Conservation (phyloP, 2,888 invertebrate species). For the Lepidochitona cinerea region DNA sequence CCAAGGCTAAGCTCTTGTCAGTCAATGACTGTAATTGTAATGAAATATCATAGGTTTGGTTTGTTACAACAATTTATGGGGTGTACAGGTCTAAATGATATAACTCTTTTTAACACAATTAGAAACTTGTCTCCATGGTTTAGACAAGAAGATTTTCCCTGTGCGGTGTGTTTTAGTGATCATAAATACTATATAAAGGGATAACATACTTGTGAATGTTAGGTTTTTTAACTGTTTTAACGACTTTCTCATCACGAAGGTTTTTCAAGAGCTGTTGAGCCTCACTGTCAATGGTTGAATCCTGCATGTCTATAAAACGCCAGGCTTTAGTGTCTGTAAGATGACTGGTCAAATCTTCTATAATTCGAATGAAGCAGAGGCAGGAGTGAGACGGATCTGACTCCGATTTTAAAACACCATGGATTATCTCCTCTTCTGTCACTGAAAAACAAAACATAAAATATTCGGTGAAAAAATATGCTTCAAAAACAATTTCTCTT, state of each 20-base stretch:
- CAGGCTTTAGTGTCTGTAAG: constrained; percentile 17
- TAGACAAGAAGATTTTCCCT: too few relatives aligned
- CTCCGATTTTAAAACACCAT: constrained; percentile 39
- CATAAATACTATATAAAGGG: too few relatives aligned
- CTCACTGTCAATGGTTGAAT: constrained; percentile 33
- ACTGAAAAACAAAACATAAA: not conserved
- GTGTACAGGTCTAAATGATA: too few relatives aligned
- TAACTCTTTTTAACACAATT: too few relatives aligned
- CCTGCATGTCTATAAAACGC: constrained; percentile 22
- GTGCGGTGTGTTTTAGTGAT: too few relatives aligned
- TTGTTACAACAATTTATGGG: too few relatives aligned
- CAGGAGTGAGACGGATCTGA: constrained; percentile 40
- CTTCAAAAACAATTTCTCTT: too few relatives aligned
- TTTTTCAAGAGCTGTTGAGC: constrained; percentile 38
- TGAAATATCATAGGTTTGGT: too few relatives aligned
- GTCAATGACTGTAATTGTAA: too few relatives aligned
- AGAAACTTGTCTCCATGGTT: too few relatives aligned
- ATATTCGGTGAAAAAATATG: too few relatives aligned
- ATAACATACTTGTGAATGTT: constrained; percentile 32
- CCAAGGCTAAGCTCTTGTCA: too few relatives aligned
- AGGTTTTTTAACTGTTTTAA: constrained; percentile 23
- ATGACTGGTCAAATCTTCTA: constrained; percentile 23
- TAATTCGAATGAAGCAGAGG: constrained; percentile 36
- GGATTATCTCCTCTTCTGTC: constrained; percentile 5
- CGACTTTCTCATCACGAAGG: constrained; percentile 38